These are phyloP conservation scores for Myrmophylax atrothorax DNA, from an alignment of 2,113 vertebrate species.

Conservation along the genomic window DNA sequence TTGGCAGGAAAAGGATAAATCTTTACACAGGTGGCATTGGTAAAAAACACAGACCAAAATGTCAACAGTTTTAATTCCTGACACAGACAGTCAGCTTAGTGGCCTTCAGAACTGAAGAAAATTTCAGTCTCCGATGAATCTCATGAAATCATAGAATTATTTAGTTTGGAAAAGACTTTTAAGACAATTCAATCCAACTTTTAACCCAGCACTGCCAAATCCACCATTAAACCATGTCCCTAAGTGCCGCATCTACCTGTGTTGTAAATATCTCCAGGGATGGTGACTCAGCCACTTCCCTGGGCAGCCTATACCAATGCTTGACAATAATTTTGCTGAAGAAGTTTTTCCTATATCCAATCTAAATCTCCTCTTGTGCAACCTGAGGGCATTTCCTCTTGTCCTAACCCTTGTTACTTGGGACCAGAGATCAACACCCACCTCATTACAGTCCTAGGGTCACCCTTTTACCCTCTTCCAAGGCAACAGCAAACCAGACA, in stretches of 20 bases:
- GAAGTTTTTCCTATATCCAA: background rate
- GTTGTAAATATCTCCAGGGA: background rate
- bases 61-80: too few relatives aligned
- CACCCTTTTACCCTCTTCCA: background rate
- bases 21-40: too few relatives aligned
- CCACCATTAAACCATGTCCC: background rate
- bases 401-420: background rate
- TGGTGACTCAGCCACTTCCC: background rate
- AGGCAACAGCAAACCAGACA: background rate
- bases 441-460: background rate
- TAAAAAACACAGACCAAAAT: too few relatives aligned
- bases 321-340: background rate
- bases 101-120: background rate
- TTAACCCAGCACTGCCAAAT: background rate
- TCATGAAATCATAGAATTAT: background rate
- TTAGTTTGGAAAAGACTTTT: background rate
- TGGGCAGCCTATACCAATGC: background rate
- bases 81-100: background rate
- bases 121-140: background rate
- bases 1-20: too few relatives aligned
- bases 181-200: background rate
- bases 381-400: background rate
- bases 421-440: background rate
- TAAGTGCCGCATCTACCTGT: background rate
- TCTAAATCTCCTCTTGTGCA: background rate